These are phyloP conservation scores for Rugalucina vietnamica DNA, from an alignment of 2,888 invertebrate genomes.

Conservation along the genomic window DNA sequence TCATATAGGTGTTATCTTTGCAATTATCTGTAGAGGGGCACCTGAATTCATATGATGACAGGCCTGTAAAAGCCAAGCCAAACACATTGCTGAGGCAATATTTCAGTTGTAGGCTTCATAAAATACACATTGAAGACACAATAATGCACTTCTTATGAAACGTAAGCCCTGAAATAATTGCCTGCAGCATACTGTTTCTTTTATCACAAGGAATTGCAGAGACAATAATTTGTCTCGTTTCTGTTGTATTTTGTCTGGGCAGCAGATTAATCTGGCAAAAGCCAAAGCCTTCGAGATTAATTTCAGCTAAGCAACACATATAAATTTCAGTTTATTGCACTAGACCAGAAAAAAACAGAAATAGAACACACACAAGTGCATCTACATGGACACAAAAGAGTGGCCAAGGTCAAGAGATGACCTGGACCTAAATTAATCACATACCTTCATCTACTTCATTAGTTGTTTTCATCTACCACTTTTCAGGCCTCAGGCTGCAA, in stretches of 20 bases:
- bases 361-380: too few relatives aligned
- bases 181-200: background rate
- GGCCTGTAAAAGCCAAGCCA: background rate
- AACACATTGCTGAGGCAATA: background rate
- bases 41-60: background rate
- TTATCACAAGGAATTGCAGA: too few relatives aligned
- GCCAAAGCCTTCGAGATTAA: background rate
- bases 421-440: too few relatives aligned
- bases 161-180: background rate
- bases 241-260: background rate
- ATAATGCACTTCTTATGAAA: background rate
- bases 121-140: background rate
- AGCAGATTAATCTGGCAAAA: background rate
- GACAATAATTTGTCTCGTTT: background rate
- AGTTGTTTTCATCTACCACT: too few relatives aligned
- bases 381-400: too few relatives aligned
- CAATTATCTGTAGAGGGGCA: too few relatives aligned
- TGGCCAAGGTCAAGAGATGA: too few relatives aligned
- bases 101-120: background rate
- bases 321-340: background rate
- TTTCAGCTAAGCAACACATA: background rate
- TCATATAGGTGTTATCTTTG: too few relatives aligned
- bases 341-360: too few relatives aligned
- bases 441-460: too few relatives aligned
- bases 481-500: too few relatives aligned